Evolutionary conservation across 1,140 invertebrate species (phyloP).

Genomic region (Trichogramma pretiosum): DNA sequence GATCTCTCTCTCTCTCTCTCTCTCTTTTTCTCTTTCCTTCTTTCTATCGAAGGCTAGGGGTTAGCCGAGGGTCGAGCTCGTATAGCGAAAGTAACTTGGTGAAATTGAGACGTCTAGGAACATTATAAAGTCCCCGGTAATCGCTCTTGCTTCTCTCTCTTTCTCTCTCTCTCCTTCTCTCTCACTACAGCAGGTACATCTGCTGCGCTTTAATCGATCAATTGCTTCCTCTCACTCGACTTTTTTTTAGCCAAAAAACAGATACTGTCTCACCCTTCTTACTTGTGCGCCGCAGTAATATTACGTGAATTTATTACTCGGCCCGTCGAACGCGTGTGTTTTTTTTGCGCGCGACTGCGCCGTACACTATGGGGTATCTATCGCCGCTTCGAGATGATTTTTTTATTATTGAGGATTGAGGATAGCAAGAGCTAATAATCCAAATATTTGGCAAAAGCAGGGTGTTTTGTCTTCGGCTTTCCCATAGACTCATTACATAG

Average conservation of each 20-base stretch:
- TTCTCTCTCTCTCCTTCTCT: too few species aligned
- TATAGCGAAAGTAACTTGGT: too few species aligned
- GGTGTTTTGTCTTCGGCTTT: conserved; percentile 15
- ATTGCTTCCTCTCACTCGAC: conserved; percentile 18
- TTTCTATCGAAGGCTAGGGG: background rate
- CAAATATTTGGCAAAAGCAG: conserved; percentile 19
- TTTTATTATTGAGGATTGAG: conserved; percentile 2
- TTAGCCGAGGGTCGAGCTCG: background rate
- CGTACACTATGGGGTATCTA: too few species aligned
- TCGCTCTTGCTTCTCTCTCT: too few species aligned
- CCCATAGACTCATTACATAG: conserved; percentile 12
- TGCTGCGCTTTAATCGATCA: conserved; percentile 28
- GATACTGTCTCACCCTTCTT: background rate
- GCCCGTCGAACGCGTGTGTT: background rate
- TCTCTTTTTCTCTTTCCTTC: background rate
- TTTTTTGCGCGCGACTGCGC: too few species aligned
- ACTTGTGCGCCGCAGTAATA: too few species aligned
- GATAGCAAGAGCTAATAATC: conserved; percentile 14
- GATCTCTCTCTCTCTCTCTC: conserved; percentile 24
- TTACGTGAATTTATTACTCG: conserved; percentile 18
- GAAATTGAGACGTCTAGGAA: conserved; percentile 45
- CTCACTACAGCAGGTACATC: conserved; percentile 44
- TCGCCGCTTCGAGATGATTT: background rate
- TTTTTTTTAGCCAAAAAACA: conserved; percentile 15
- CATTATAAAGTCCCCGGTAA: conserved; percentile 39